These are phyloP conservation scores for Amphibalanus amphitrite DNA, from an alignment of 1,140 invertebrate species.

Conservation along the genomic window DNA sequence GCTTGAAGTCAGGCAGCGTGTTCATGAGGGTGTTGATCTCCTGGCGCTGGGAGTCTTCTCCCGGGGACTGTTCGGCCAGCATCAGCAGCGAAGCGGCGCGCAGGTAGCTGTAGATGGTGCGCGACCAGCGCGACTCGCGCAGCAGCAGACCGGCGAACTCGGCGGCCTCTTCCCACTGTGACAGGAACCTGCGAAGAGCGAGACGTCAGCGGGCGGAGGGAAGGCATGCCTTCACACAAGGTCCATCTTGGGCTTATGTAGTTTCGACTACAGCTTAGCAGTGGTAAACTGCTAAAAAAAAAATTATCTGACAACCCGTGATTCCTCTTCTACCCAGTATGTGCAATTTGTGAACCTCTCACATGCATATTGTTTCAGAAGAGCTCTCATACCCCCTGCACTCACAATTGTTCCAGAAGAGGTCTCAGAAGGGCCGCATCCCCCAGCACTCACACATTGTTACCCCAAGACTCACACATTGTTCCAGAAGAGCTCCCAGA, in stretches of 20 bases:
- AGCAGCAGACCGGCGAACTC: slow-evolving; percentile 51
- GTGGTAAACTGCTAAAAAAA: too few relatives aligned
- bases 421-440: too few relatives aligned
- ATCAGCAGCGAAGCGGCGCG: slow-evolving; percentile 64
- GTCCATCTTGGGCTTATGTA: slow-evolving; percentile 24
- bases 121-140: slow-evolving; percentile 73
- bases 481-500: slow-evolving; percentile 87
- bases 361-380: too few relatives aligned
- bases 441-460: too few relatives aligned
- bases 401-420: too few relatives aligned
- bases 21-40: slow-evolving; percentile 37
- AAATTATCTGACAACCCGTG: too few relatives aligned
- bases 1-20: slow-evolving; percentile 38
- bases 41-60: slow-evolving; percentile 29
- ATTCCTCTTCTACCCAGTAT: too few relatives aligned
- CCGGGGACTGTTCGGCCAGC: slow-evolving; percentile 21
- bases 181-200: slow-evolving; percentile 34
- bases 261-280: too few relatives aligned
- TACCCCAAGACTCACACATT: neutral
- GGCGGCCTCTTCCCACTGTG: slow-evolving; percentile 29
- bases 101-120: slow-evolving; percentile 76
- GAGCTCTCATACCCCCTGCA: too few relatives aligned
- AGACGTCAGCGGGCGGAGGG: too few relatives aligned
- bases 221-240: too few relatives aligned
- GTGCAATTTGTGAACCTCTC: too few relatives aligned